phyloP scores from a whole-genome alignment of 2,797 vertebrate species.

The Apodemus agrarius region DNA sequence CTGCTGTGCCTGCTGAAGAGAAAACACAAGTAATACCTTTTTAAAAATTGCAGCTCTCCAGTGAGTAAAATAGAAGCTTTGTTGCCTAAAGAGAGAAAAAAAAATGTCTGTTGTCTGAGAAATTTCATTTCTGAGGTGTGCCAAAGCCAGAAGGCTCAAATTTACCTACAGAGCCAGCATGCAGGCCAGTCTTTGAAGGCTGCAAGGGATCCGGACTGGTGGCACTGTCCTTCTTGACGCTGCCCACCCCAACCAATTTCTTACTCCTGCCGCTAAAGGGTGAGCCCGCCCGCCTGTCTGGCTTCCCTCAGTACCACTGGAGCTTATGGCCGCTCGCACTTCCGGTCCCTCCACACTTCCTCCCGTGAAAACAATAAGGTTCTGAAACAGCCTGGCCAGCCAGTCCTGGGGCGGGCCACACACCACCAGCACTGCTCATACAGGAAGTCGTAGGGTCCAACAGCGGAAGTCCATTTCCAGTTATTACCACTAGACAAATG shows the following conservation, averaged over 20 bases:
- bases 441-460: conserved; percentile 67
- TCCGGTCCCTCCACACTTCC: not conserved
- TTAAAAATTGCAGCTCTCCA: not conserved
- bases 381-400: conserved; percentile 58
- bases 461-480: conserved; percentile 81
- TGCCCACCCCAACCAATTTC: not conserved
- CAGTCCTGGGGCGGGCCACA: not conserved
- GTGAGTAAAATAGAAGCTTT: conserved; percentile 23
- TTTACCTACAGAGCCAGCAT: not conserved
- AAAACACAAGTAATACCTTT: not conserved
- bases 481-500: conserved; percentile 85
- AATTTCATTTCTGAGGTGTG: conserved; percentile 17
- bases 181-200: not conserved
- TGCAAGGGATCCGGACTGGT: not conserved
- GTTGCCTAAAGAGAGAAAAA: not conserved
- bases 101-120: not conserved
- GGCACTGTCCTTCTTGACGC: not conserved
- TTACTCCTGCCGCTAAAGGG: not conserved
- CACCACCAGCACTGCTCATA: conserved; percentile 54
- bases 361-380: not conserved
- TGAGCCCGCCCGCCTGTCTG: not conserved
- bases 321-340: not conserved
- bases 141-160: conserved; percentile 18
- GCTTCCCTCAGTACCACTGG: not conserved
- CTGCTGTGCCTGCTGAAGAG: not conserved